Conservation (phyloP, 2,888 invertebrate genomes). For the Coelinius sp. region DNA sequence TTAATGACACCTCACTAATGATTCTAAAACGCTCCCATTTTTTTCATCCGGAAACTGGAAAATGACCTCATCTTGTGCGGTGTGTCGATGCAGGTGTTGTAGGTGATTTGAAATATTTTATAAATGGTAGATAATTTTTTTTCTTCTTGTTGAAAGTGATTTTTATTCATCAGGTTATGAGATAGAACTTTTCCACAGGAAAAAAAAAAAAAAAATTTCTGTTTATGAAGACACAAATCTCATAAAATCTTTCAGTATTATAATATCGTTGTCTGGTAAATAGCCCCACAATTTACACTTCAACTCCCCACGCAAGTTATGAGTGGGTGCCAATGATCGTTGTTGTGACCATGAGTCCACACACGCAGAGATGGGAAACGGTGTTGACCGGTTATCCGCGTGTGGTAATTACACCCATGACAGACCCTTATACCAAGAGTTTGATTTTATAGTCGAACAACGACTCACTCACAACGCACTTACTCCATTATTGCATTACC, state of each 20-base stretch:
- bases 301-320: constrained; percentile 42
- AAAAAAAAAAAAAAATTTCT: background rate
- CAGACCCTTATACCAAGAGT: constrained; percentile 50
- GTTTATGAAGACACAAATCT: constrained; percentile 35
- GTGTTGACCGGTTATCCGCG: constrained; percentile 58
- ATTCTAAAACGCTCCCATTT: background rate
- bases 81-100: background rate
- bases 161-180: background rate
- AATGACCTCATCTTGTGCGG: background rate
- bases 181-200: background rate
- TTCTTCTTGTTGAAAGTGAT: background rate
- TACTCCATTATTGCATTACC: constrained; percentile 64
- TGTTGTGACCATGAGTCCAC: constrained; percentile 21
- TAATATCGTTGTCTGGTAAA: constrained; percentile 50
- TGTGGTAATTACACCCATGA: constrained; percentile 59
- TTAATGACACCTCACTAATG: constrained; percentile 14
- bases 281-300: constrained; percentile 59
- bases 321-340: constrained; percentile 46
- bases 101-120: background rate
- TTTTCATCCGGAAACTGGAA: constrained; percentile 6
- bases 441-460: constrained; percentile 63
- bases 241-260: constrained; percentile 54
- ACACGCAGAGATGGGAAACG: constrained; percentile 32
- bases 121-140: background rate
- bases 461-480: constrained; percentile 56